A percentile compares a stretch with the other conserved stretches of the same genome.
Conservation (phyloP, 2,113 vertebrate species). For the Trichechus manatus region DNA sequence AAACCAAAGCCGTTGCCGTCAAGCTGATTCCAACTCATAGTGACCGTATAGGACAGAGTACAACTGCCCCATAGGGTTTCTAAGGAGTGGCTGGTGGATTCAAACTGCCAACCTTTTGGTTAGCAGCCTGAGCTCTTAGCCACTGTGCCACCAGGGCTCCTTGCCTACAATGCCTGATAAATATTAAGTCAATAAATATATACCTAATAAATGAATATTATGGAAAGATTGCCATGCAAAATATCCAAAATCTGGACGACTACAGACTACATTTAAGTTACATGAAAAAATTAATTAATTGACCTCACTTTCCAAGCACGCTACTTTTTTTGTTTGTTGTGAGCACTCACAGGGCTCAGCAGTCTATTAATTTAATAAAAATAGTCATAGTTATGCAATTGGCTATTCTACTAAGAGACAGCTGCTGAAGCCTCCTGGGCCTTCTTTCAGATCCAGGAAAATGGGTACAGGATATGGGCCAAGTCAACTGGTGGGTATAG, state of each 20-base stretch:
- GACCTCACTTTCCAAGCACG: background rate
- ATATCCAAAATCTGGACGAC: background rate
- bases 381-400: rapidly evolving
- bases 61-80: no score
- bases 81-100: no score
- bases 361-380: background rate
- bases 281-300: background rate
- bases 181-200: rapidly evolving
- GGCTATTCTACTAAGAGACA: rapidly evolving
- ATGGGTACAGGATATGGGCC: rapidly evolving
- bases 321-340: background rate
- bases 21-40: no score
- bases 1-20: no score
- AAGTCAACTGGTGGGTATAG: no score
- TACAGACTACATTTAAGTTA: background rate
- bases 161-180: background rate
- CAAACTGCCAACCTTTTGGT: no score
- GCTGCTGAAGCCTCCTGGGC: background rate
- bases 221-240: background rate
- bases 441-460: background rate
- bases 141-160: no score
- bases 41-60: no score
- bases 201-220: rapidly evolving
- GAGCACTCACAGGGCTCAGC: rapidly evolving
- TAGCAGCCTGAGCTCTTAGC: no score